These are phyloP conservation scores for Gallinago paraguaiae DNA, from an alignment of 2,113 vertebrate species.

Conservation along the genomic window DNA sequence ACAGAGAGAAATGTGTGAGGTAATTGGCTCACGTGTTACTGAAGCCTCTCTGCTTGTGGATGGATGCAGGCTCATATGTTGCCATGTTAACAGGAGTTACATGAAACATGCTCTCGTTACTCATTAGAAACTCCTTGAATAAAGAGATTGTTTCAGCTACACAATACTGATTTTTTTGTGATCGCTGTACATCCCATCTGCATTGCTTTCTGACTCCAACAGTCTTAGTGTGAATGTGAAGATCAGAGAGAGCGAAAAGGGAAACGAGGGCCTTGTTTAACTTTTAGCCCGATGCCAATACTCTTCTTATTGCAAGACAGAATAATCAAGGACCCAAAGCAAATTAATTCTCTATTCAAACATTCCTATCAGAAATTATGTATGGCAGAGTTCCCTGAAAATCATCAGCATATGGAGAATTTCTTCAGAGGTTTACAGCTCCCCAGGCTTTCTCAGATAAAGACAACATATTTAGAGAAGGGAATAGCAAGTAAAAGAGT, in stretches of 20 bases:
- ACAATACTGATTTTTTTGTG: not conserved
- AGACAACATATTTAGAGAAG: constrained; percentile 40
- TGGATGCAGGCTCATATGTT: not conserved
- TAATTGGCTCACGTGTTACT: not conserved
- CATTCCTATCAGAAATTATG: constrained; percentile 52
- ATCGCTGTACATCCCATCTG: not conserved
- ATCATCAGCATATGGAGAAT: constrained; percentile 62
- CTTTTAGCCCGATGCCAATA: constrained; percentile 29
- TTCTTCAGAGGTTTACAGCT: constrained; percentile 57
- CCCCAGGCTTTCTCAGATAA: constrained; percentile 29
- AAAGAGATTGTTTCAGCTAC: not conserved
- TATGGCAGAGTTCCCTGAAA: constrained; percentile 64
- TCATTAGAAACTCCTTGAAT: not conserved
- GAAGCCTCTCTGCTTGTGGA: not conserved
- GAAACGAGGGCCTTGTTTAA: not conserved
- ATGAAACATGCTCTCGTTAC: not conserved
- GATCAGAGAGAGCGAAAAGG: not conserved
- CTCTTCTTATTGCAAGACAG: constrained; percentile 12
- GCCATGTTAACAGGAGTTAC: constrained; percentile 22
- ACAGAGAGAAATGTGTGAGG: not conserved
- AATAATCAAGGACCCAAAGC: constrained; percentile 18
- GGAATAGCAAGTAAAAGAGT: not conserved
- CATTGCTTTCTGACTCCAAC: not conserved
- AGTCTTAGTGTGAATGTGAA: not conserved
- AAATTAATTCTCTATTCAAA: constrained; percentile 60